These are phyloP conservation scores for Rhagonycha lutea DNA, from an alignment of 2,888 invertebrate genomes.

Conservation along the genomic window DNA sequence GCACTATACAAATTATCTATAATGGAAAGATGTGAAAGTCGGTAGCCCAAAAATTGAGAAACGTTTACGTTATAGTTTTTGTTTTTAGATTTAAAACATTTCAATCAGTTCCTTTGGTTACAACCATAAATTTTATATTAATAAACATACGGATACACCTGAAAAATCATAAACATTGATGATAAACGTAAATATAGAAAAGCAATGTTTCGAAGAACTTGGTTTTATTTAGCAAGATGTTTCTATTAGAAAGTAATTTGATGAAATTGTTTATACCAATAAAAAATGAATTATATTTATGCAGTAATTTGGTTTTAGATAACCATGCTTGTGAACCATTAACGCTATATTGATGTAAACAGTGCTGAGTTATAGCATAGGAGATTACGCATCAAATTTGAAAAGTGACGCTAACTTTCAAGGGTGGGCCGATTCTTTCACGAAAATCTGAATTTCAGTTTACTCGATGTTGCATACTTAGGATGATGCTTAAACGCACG, in stretches of 20 bases:
- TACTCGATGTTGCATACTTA: conserved; percentile 8
- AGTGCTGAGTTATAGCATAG: conserved; percentile 36
- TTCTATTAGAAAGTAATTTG: background rate
- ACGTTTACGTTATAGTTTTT: background rate
- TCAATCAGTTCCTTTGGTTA: background rate
- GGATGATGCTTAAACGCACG: conserved; percentile 18
- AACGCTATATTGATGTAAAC: conserved; percentile 39
- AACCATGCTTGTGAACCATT: conserved; percentile 38
- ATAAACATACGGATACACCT: background rate
- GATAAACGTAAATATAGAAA: background rate
- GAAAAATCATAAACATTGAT: background rate
- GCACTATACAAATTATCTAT: too few relatives aligned
- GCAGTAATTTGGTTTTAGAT: conserved; percentile 23
- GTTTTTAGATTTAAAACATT: background rate
- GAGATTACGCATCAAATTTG: conserved; percentile 12
- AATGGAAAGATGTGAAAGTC: background rate
- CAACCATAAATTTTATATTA: background rate
- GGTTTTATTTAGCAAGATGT: background rate
- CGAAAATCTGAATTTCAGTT: conserved; percentile 10
- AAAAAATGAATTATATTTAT: conserved; percentile 18
- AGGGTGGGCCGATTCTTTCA: conserved; percentile 8
- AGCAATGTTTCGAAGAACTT: background rate
- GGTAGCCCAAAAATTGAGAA: background rate
- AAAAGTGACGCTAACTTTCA: conserved; percentile 10
- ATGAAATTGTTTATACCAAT: background rate